Percentiles rank a stretch among this genome's conserved stretches.
These are phyloP conservation scores for Iphiclides podalirius DNA, from an alignment of 2,888 invertebrate species.

Conservation along the genomic window DNA sequence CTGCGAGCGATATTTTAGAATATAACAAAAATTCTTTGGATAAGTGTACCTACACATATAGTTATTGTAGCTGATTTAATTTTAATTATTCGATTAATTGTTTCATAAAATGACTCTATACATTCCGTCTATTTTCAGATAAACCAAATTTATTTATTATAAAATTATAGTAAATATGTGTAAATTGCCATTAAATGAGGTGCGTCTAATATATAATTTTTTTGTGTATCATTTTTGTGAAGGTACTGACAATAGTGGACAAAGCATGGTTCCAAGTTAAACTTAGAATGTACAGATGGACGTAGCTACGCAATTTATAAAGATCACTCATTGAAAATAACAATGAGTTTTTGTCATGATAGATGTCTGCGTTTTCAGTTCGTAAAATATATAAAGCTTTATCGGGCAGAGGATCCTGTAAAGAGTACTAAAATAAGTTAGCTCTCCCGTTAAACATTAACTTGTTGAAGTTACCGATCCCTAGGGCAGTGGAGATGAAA, in stretches of 20 bases:
- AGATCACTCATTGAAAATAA: no score
- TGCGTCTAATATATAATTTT: conserved; percentile 2
- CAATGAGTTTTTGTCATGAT: no score
- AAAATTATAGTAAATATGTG: background rate
- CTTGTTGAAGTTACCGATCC: no score
- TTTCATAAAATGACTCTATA: no score
- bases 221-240: background rate
- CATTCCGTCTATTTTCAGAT: background rate
- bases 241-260: background rate
- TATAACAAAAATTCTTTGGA: conserved; percentile 27
- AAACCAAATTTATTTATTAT: background rate
- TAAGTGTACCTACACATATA: conserved; percentile 13
- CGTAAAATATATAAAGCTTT: no score
- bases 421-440: no score
- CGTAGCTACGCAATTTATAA: background rate
- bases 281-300: background rate
- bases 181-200: background rate
- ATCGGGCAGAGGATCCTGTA: no score
- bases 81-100: no score
- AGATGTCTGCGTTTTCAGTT: no score
- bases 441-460: no score
- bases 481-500: no score
- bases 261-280: background rate
- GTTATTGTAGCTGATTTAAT: background rate
- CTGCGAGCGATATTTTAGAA: background rate